Percentiles rank a stretch among this genome's conserved stretches.
Evolutionary conservation across 37 sponge, comb jelly and placozoan species (phyloP).

Genomic region (Corticium candelabrum): DNA sequence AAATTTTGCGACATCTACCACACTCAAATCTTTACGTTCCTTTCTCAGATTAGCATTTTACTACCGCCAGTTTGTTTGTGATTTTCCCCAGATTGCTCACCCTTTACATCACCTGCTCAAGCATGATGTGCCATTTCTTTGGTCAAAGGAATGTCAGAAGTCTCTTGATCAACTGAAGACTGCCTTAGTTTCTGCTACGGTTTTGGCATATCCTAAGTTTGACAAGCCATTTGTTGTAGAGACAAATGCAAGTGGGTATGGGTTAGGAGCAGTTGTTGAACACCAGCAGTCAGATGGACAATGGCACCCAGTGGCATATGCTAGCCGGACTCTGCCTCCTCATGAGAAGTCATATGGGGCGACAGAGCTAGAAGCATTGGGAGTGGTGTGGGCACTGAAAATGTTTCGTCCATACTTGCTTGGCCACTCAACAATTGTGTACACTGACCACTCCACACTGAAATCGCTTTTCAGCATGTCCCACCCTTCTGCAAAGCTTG

Average conservation of each 20-base stretch:
- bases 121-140: constrained; percentile 11
- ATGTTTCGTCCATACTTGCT: constrained; percentile 47
- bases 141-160: constrained; percentile 15
- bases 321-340: constrained; percentile 35
- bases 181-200: constrained; percentile 13
- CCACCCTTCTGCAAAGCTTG: no score
- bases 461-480: no score
- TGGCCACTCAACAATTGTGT: no score
- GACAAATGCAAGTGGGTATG: constrained; percentile 30
- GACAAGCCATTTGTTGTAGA: constrained; percentile 14
- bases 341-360: constrained; percentile 41
- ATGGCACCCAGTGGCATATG: constrained; percentile 18
- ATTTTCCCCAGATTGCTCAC: constrained; percentile 10
- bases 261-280: constrained; percentile 29
- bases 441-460: no score
- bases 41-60: constrained; percentile 28
- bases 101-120: constrained; percentile 20
- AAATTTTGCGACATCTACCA: constrained; percentile 6
- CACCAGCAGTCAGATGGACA: constrained; percentile 17
- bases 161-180: constrained; percentile 27
- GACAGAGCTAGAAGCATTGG: constrained; percentile 44
- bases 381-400: constrained; percentile 51
- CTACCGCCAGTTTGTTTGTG: constrained; percentile 16
- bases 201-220: constrained; percentile 28
- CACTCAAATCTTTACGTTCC: constrained; percentile 14